Evolutionary conservation across 1,140 invertebrate species (phyloP).

Genomic region (Drosophila azteca): DNA sequence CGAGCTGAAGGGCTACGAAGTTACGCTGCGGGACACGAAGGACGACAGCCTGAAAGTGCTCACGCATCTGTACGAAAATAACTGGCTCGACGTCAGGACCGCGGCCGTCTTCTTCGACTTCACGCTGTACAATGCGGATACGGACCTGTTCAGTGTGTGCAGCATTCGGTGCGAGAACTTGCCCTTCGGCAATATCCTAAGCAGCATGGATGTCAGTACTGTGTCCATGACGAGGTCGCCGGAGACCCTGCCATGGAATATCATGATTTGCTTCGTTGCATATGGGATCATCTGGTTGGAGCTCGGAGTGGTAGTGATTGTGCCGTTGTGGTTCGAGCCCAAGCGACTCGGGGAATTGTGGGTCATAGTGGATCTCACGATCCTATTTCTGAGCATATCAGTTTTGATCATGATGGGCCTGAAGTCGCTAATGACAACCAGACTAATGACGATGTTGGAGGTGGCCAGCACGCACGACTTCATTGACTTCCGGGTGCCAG

Average conservation of each 20-base stretch:
- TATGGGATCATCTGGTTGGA: constrained; percentile 44
- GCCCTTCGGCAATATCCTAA: constrained; percentile 48
- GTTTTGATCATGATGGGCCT: background rate
- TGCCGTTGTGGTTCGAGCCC: constrained; percentile 47
- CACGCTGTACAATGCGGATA: constrained; percentile 69
- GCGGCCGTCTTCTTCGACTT: constrained; percentile 69
- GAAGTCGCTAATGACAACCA: constrained; percentile 18
- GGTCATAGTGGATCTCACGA: constrained; percentile 54
- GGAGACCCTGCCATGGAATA: background rate
- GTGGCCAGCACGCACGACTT: constrained; percentile 58
- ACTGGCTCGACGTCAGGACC: constrained; percentile 61
- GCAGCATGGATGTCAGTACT: constrained; percentile 35
- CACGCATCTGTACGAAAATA: constrained; percentile 30
- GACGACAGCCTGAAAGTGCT: constrained; percentile 57
- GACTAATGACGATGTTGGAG: constrained; percentile 42
- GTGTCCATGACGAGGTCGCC: constrained; percentile 27
- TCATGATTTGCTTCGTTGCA: constrained; percentile 20
- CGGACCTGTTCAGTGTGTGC: constrained; percentile 62
- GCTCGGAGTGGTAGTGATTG: constrained; percentile 36
- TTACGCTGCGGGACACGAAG: constrained; percentile 36
- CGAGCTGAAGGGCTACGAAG: constrained; percentile 50
- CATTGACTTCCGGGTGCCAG: constrained; percentile 56
- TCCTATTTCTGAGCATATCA: constrained; percentile 36
- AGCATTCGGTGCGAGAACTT: constrained; percentile 56
- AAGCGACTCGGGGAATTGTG: constrained; percentile 27